A percentile compares a stretch with the other conserved stretches of the same genome.
Conservation (phyloP, 2,888 invertebrate species). For the Seira sanloemensis region DNA sequence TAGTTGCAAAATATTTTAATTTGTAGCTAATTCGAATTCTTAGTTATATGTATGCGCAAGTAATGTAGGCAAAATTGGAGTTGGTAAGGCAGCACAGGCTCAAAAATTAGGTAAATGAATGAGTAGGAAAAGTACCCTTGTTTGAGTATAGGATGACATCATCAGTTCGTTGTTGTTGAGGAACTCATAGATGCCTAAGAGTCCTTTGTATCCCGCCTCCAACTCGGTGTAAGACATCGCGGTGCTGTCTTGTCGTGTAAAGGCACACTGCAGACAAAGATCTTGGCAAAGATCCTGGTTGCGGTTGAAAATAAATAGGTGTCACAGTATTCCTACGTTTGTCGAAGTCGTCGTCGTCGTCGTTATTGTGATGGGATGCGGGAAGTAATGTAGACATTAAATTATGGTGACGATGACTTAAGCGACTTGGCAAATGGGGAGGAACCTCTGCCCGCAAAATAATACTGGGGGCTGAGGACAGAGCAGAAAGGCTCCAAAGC, state of each 20-base stretch:
- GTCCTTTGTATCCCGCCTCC: slow-evolving; percentile 93
- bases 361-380: too few relatives aligned
- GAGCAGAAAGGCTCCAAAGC: too few relatives aligned
- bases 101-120: neutral
- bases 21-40: too few relatives aligned
- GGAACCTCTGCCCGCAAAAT: too few relatives aligned
- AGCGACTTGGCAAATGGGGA: too few relatives aligned
- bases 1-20: too few relatives aligned
- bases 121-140: slow-evolving; percentile 27
- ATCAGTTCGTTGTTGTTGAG: slow-evolving; percentile 46
- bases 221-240: slow-evolving; percentile 93
- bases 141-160: slow-evolving; percentile 43
- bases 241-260: neutral
- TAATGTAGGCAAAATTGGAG: too few relatives aligned
- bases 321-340: neutral
- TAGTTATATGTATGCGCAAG: too few relatives aligned
- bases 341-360: neutral
- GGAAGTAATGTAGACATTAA: too few relatives aligned
- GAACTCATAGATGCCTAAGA: slow-evolving; percentile 76
- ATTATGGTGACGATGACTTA: too few relatives aligned
- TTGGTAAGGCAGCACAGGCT: too few relatives aligned
- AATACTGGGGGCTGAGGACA: too few relatives aligned
- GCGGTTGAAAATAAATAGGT: neutral
- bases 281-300: neutral
- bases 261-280: neutral